phyloP scores from a whole-genome alignment of 1,140 invertebrate species.

The Drosophila melanica region DNA sequence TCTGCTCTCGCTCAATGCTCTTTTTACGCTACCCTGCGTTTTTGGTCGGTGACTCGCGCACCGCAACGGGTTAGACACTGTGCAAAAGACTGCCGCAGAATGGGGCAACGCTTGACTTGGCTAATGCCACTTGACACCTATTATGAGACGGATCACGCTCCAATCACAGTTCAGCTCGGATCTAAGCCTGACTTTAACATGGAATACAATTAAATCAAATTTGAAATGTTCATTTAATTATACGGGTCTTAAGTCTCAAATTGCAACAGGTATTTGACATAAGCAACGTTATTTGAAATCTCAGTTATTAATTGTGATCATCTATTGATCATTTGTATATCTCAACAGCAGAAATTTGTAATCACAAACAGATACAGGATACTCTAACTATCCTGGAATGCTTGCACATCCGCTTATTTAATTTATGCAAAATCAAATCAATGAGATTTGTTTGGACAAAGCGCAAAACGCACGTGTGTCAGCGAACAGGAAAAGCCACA shows the following conservation, averaged over 20 bases:
- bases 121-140: constrained; percentile 66
- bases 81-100: background rate
- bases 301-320: background rate
- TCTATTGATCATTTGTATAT: constrained; percentile 26
- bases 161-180: constrained; percentile 20
- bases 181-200: constrained; percentile 25
- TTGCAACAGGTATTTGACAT: background rate
- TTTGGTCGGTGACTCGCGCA: constrained; percentile 13
- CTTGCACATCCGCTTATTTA: constrained; percentile 67
- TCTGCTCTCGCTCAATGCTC: constrained; percentile 20
- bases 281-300: too few species aligned
- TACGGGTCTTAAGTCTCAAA: background rate
- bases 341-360: constrained; percentile 58
- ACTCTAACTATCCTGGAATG: constrained; percentile 59
- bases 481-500: constrained; percentile 69
- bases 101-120: constrained; percentile 39
- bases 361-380: constrained; percentile 46
- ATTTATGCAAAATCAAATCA: constrained; percentile 73
- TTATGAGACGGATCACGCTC: constrained; percentile 5
- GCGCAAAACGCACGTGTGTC: constrained; percentile 47
- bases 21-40: constrained; percentile 52
- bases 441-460: constrained; percentile 76
- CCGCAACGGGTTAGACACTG: constrained; percentile 26
- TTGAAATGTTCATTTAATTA: background rate
- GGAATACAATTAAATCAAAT: constrained; percentile 12